Percentiles rank a stretch among this genome's conserved stretches.
Evolutionary conservation across 30 jellyfish, hydroid and myxozoan genomes (phyloP).

Genomic region (Rhopilema esculentum): DNA sequence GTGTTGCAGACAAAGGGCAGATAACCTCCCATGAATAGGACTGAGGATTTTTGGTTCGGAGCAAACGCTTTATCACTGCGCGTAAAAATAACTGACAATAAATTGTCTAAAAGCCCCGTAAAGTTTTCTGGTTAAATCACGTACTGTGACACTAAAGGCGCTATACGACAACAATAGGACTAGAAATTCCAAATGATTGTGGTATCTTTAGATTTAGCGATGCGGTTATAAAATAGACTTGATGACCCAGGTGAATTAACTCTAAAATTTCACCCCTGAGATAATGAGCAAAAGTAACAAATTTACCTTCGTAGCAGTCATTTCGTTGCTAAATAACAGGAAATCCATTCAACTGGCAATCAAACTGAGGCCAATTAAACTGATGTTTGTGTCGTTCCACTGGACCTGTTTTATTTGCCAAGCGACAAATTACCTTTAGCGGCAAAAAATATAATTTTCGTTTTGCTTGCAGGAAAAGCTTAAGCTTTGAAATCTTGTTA

Average conservation of each 20-base stretch:
- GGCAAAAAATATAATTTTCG: too few species aligned
- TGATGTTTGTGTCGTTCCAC: too few species aligned
- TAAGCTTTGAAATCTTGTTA: too few species aligned
- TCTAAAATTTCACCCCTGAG: background rate
- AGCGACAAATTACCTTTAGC: too few species aligned
- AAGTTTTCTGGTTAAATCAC: conserved; percentile 32
- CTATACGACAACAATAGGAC: conserved; percentile 6
- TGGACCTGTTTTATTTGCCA: too few species aligned
- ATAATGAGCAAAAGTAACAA: background rate
- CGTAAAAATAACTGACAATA: conserved; percentile 9
- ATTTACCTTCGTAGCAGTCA: background rate
- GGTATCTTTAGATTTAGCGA: conserved; percentile 18
- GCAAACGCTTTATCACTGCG: background rate
- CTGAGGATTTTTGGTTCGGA: background rate
- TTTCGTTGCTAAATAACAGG: background rate
- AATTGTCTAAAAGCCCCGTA: background rate
- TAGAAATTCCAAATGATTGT: conserved; percentile 13
- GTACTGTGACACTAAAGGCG: conserved; percentile 41
- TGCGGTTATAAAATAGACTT: conserved; percentile 27
- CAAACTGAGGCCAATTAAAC: background rate
- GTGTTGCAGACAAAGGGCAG: background rate
- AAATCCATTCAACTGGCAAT: background rate
- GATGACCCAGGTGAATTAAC: conserved; percentile 29
- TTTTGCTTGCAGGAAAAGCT: too few species aligned
- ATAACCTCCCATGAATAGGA: background rate